A percentile compares a stretch with the other conserved stretches of the same genome.
Evolutionary conservation across 2,797 vertebrate species (phyloP).

Genomic region (Neoniphon sammara): DNA sequence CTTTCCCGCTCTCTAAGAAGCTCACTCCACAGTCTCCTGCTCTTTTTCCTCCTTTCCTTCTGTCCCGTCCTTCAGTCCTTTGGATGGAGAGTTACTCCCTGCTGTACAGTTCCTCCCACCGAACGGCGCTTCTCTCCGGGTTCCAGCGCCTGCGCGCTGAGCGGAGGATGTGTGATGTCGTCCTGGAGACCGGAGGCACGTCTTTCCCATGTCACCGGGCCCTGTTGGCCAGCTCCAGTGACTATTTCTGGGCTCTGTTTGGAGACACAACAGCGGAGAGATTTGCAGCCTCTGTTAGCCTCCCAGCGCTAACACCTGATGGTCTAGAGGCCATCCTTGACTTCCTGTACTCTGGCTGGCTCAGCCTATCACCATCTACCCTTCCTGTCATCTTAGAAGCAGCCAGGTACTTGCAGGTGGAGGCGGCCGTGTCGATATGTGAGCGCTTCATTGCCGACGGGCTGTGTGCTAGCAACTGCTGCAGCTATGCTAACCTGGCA

Average conservation of each 20-base stretch:
- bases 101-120: constrained; percentile 90
- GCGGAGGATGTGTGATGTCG: constrained; percentile 90
- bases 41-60: neutral
- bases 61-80: constrained; percentile 9
- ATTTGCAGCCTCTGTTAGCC: constrained; percentile 80
- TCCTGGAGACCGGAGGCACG: constrained; percentile 87
- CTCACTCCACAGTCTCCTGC: neutral
- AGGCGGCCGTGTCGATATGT: constrained; percentile 88
- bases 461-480: constrained; percentile 87
- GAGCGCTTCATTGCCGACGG: constrained; percentile 88
- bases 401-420: constrained; percentile 93
- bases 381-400: constrained; percentile 90
- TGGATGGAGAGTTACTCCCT: constrained; percentile 92
- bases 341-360: constrained; percentile 95
- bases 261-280: constrained; percentile 90
- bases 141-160: constrained; percentile 91
- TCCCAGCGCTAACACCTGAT: constrained; percentile 85
- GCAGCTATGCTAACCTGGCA: constrained; percentile 90
- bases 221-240: constrained; percentile 92
- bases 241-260: constrained; percentile 96
- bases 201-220: constrained; percentile 93
- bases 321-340: constrained; percentile 91
- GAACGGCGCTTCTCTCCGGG: constrained; percentile 84
- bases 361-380: constrained; percentile 86
- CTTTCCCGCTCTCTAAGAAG: neutral